A percentile compares a stretch with the other conserved stretches of the same genome.
These are phyloP conservation scores for Amblyjoppa proteus DNA, from an alignment of 2,888 invertebrate genomes.

Conservation along the genomic window DNA sequence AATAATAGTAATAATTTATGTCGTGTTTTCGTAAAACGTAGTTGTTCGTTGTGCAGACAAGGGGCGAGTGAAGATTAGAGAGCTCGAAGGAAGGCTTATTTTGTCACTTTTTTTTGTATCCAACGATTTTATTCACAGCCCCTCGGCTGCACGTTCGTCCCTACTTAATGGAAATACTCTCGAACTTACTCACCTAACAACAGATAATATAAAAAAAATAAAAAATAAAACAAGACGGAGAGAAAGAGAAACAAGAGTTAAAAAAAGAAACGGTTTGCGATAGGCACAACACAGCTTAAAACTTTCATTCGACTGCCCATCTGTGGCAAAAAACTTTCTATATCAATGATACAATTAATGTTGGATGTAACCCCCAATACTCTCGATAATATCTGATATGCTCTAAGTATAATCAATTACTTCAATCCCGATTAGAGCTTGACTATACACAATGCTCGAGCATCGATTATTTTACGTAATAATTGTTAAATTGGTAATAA, in stretches of 20 bases:
- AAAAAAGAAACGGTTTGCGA: conserved; percentile 27
- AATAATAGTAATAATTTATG: conserved; percentile 55
- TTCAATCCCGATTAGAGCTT: conserved; percentile 55
- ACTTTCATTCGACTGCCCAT: conserved; percentile 34
- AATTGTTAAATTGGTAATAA: conserved; percentile 34
- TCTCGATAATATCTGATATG: conserved; percentile 61
- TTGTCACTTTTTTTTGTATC: conserved; percentile 8
- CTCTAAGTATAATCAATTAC: conserved; percentile 56
- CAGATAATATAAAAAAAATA: conserved; percentile 68
- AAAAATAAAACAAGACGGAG: not conserved
- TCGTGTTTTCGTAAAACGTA: conserved; percentile 36
- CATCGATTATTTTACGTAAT: conserved; percentile 46
- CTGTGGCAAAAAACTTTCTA: conserved; percentile 15
- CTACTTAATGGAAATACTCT: conserved; percentile 26
- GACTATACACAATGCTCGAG: conserved; percentile 45
- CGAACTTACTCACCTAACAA: conserved; percentile 71
- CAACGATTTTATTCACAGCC: conserved; percentile 9
- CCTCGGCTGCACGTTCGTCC: conserved; percentile 9
- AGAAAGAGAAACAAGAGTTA: conserved; percentile 27
- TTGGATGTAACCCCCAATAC: conserved; percentile 16
- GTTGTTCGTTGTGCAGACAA: conserved; percentile 16
- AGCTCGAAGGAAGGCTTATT: conserved; percentile 20
- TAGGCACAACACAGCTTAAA: conserved; percentile 35
- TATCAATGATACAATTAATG: conserved; percentile 34
- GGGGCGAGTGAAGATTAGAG: conserved; percentile 3